A percentile compares a stretch with the other conserved stretches of the same genome.
These are phyloP conservation scores for Noctua janthina DNA, from an alignment of 2,888 invertebrate genomes.

Conservation along the genomic window DNA sequence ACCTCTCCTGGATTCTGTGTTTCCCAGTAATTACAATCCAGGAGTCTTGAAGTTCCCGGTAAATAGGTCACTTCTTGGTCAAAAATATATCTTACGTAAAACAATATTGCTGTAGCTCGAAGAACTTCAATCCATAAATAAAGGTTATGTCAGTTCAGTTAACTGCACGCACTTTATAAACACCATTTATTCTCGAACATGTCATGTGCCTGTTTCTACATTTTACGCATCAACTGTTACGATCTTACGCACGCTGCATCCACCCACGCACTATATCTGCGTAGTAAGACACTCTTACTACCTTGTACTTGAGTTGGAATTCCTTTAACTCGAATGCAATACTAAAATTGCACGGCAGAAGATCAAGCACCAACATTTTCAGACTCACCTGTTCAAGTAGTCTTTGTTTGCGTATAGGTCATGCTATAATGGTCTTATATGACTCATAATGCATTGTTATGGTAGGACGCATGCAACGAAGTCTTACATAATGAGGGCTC, in stretches of 20 bases:
- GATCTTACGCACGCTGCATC: constrained; percentile 67
- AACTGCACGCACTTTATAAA: constrained; percentile 19
- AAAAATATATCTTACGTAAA: neutral
- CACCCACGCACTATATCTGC: constrained; percentile 50
- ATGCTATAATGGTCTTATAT: constrained; percentile 46
- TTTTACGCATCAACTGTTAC: constrained; percentile 64
- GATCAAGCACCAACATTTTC: constrained; percentile 27
- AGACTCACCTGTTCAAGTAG: constrained; percentile 26
- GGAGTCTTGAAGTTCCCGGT: neutral
- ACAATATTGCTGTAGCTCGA: neutral
- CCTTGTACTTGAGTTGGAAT: constrained; percentile 40
- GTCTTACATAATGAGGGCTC: constrained; percentile 71
- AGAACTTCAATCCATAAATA: constrained; percentile 44
- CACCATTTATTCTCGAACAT: constrained; percentile 48
- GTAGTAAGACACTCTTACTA: constrained; percentile 14
- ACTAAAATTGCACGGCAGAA: constrained; percentile 26
- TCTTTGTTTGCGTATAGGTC: constrained; percentile 29
- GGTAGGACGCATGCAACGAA: constrained; percentile 71
- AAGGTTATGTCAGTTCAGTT: constrained; percentile 39
- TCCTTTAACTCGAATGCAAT: constrained; percentile 28
- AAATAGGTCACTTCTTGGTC: neutral
- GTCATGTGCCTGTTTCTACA: constrained; percentile 62
- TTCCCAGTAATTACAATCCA: neutral
- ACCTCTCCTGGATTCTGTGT: neutral
- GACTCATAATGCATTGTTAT: constrained; percentile 70